phyloP scores from a whole-genome alignment of 1,140 invertebrate genomes.

The Lepidotrigona ventralis region DNA sequence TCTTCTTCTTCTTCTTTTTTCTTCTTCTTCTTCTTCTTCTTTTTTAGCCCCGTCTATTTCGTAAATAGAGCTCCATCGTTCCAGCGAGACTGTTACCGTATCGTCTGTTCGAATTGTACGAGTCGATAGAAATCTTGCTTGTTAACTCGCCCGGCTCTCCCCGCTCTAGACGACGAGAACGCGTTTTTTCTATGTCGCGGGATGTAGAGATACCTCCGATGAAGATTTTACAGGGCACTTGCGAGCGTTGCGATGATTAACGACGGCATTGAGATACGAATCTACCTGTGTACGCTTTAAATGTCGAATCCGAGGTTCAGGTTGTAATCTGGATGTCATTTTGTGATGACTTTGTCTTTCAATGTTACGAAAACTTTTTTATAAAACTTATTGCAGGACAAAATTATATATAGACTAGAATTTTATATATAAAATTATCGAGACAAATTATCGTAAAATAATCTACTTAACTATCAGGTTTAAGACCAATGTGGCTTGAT shows the following conservation, averaged over 20 bases:
- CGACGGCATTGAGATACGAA: background rate
- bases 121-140: conserved; percentile 30
- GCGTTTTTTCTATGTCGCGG: background rate
- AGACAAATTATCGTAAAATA: too few species aligned
- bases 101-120: conserved; percentile 27
- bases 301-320: background rate
- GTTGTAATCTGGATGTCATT: too few species aligned
- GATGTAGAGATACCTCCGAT: background rate
- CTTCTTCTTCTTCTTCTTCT: background rate
- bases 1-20: background rate
- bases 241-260: background rate
- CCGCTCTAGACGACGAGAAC: background rate
- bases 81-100: conserved; percentile 1
- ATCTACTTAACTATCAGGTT: too few species aligned
- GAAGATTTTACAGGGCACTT: background rate
- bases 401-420: background rate
- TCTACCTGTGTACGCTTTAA: background rate
- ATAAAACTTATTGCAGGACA: background rate
- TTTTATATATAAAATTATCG: too few species aligned
- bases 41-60: background rate
- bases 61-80: conserved; percentile 12
- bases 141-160: conserved; percentile 11
- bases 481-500: too few species aligned
- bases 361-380: background rate
- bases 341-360: background rate